A percentile compares a stretch with the other conserved stretches of the same genome.
Conservation (phyloP, 2,113 vertebrate species). For the Podiceps cristatus region DNA sequence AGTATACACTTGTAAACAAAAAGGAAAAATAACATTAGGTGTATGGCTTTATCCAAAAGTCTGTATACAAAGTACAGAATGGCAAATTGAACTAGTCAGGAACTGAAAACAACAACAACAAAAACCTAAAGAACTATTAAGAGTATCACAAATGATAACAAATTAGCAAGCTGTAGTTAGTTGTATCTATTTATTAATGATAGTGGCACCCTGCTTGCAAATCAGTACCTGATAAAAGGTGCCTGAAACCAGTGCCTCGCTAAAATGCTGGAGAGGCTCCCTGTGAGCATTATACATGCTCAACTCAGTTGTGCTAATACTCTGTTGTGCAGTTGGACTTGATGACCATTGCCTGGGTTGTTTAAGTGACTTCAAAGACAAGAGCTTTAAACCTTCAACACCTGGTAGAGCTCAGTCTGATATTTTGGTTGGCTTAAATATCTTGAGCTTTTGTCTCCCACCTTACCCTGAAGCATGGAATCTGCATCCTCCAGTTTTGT, state of each 20-base stretch:
- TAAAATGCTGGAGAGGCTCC: background rate
- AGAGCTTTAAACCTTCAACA: background rate
- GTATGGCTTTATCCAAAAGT: background rate
- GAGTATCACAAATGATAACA: background rate
- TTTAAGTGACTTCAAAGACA: background rate
- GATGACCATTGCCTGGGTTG: background rate
- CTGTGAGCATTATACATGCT: rapidly evolving
- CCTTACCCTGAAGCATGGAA: background rate
- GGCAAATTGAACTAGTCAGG: background rate
- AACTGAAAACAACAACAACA: background rate
- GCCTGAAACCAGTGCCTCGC: background rate
- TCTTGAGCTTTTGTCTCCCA: background rate
- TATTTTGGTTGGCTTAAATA: background rate
- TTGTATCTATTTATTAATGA: background rate
- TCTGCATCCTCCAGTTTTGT: background rate
- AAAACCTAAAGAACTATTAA: background rate
- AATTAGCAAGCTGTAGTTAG: background rate
- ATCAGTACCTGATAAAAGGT: background rate
- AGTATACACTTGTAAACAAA: background rate
- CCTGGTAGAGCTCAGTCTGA: background rate
- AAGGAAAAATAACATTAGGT: background rate
- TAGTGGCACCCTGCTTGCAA: background rate
- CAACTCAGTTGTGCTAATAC: background rate
- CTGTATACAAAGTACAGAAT: background rate
- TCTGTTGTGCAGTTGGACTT: background rate